A percentile compares a stretch with the other conserved stretches of the same genome.
Conservation (phyloP, 1,140 invertebrate genomes). For the Heliconius nattereri region DNA sequence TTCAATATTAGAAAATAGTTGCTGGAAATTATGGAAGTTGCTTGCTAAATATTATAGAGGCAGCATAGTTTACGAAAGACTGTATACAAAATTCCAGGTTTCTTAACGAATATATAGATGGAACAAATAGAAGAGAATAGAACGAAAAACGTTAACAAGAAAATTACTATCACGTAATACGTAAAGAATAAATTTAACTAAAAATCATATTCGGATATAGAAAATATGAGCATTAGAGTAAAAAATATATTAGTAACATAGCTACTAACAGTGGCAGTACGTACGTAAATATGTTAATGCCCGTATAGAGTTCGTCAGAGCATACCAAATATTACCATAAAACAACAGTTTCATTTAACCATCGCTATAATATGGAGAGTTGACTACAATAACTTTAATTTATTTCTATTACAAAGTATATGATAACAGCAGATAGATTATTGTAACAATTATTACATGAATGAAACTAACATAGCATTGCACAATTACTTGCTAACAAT, state of each 20-base stretch:
- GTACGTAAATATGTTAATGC: conserved; percentile 8
- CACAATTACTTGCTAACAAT: no score
- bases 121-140: no score
- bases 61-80: no score
- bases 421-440: no score
- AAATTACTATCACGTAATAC: not conserved
- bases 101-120: no score
- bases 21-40: no score
- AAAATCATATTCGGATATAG: not conserved
- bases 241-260: not conserved
- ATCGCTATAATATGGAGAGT: not conserved
- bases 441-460: no score
- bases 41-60: no score
- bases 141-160: no score
- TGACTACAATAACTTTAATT: not conserved
- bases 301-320: conserved; percentile 31
- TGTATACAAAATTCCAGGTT: no score
- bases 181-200: not conserved
- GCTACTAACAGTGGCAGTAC: conserved; percentile 30
- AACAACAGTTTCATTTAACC: conserved; percentile 22
- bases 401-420: not conserved
- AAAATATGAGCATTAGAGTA: not conserved
- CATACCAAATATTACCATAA: conserved; percentile 40
- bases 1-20: no score
- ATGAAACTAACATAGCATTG: no score